Evolutionary conservation across 2,888 invertebrate species (phyloP), one percentile per base, ranked within the genome.

Genomic region (Nephrotoma appendiculata): DNA sequence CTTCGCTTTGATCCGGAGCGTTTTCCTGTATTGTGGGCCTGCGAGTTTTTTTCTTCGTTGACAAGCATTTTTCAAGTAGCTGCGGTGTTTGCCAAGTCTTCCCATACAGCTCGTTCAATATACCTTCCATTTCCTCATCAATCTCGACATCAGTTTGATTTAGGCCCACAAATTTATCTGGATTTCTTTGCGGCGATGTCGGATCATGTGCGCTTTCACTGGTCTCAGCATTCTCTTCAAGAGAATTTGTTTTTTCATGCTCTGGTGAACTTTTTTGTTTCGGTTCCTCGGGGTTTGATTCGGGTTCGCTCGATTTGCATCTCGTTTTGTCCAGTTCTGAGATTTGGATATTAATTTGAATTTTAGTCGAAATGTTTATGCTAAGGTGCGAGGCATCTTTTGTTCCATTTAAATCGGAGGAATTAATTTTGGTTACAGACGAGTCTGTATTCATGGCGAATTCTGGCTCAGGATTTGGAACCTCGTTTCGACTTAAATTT

Each of bases 51-150:
- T 86, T 87, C 6, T 52, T 86, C 6, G 41, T 86, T 41, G 86
- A 57, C 7, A 41, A 6, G 41, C 86, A 88, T 0, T 90, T 89
- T 44, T 89, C 89, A 42, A 92, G 89, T 0, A 91, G 89, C 83
- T 91, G 90, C 0, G 92, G 92, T 0, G 92, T 92, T 88, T 90
- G 90, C 92, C 92, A 92, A 2, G 89, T 87, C 71, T 90, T 89
- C 2, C 92, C 92, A 87, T 92, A 92, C 0, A 91, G 85, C 87
- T 91, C 88, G 85, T 89, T 90, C 4, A 91, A 87, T 6, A 91
- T 86, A 85, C 89, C 88, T 87, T 91, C 89, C 0, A 90, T 90
- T 3, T 89, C 88, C 0, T 89, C 88, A 45, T 91, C 87, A 44
- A 91, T 90, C 83, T 90, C 84, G 45, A 86, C 0, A 12, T 86